Conservation (phyloP, 2,888 invertebrate genomes). For the Phasia obesa region DNA sequence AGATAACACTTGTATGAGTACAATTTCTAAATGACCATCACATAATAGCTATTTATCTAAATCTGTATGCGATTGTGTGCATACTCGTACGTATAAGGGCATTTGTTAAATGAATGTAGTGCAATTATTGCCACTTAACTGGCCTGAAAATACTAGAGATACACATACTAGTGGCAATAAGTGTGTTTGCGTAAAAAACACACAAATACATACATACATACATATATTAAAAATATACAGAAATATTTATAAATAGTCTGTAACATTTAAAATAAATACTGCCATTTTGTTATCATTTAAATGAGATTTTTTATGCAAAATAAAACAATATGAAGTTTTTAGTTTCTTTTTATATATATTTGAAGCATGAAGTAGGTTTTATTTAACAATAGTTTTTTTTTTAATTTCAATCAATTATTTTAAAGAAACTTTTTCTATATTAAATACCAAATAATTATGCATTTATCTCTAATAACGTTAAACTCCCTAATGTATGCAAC, state of each 20-base stretch:
- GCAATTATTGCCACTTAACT: constrained; percentile 55
- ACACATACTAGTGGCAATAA: background rate
- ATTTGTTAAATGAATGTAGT: constrained; percentile 16
- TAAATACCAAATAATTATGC: too few species aligned
- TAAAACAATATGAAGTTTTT: too few species aligned
- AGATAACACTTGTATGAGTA: constrained; percentile 16
- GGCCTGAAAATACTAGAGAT: background rate
- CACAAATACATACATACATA: too few species aligned
- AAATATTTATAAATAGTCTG: constrained; percentile 1
- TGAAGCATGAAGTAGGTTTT: too few species aligned
- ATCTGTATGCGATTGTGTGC: constrained; percentile 18
- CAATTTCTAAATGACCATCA: constrained; percentile 52
- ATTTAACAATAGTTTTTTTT: too few species aligned
- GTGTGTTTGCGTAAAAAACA: background rate
- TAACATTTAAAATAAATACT: background rate
- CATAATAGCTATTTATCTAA: constrained; percentile 56
- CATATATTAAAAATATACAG: background rate
- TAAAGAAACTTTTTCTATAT: too few species aligned
- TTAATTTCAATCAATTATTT: too few species aligned
- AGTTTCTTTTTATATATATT: too few species aligned
- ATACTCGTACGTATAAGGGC: background rate
- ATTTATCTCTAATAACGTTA: too few species aligned
- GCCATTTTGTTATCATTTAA: constrained; percentile 24
- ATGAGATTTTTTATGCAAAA: background rate
- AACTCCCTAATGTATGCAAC: constrained; percentile 17